phyloP scores from a whole-genome alignment of 35 echinoderm and acorn worm species.

The Holothuria glaberrima region DNA sequence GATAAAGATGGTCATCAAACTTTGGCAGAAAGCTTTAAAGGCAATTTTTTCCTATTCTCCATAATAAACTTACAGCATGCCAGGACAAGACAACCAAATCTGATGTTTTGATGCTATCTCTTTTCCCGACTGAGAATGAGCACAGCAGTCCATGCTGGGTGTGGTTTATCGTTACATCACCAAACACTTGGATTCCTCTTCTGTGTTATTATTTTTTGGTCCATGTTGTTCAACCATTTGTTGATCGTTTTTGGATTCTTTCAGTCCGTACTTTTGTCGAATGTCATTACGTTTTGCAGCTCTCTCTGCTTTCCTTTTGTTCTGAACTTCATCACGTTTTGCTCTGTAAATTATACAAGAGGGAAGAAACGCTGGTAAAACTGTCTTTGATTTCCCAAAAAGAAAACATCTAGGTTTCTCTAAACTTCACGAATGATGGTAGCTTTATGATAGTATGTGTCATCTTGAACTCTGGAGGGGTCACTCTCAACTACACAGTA shows the following conservation, averaged over 20 bases:
- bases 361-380: neutral
- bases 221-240: conserved; percentile 57
- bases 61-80: too few species aligned
- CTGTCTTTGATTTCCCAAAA: neutral
- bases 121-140: neutral
- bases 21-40: too few species aligned
- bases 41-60: too few species aligned
- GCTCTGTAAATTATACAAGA: conserved; percentile 34
- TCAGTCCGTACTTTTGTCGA: conserved; percentile 82
- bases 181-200: conserved; percentile 43
- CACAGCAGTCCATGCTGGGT: conserved; percentile 19
- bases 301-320: conserved; percentile 81
- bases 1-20: too few species aligned
- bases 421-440: too few species aligned
- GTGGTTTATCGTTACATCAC: neutral
- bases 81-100: neutral
- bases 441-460: too few species aligned
- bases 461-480: too few species aligned
- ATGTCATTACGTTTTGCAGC: conserved; percentile 83
- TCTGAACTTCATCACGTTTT: conserved; percentile 67
- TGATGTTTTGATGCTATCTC: neutral
- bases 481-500: too few species aligned
- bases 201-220: neutral
- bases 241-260: conserved; percentile 73
- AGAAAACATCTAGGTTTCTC: too few species aligned